These are phyloP conservation scores for Tetragonula carbonaria DNA, from an alignment of 2,888 invertebrate species.

Conservation along the genomic window DNA sequence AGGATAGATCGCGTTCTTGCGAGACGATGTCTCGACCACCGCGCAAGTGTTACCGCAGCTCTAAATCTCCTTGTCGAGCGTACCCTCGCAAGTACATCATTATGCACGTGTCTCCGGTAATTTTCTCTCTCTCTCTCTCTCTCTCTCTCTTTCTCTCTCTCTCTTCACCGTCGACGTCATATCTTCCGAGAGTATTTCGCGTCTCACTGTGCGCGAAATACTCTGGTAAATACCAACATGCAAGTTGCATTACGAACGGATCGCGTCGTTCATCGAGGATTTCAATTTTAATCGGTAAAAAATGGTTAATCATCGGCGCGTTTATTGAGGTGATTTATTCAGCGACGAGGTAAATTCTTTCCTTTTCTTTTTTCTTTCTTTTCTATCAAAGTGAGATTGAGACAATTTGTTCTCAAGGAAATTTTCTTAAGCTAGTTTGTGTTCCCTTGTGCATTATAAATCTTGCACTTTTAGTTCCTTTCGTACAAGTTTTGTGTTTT, in stretches of 20 bases:
- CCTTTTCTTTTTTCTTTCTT: too few relatives aligned
- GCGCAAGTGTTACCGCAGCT: slow-evolving; percentile 63
- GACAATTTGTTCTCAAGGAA: too few relatives aligned
- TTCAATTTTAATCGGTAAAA: background rate
- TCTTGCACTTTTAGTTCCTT: too few relatives aligned
- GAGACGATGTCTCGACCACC: slow-evolving; percentile 62
- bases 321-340: too few relatives aligned
- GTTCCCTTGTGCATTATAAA: too few relatives aligned
- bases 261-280: background rate
- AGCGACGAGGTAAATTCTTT: too few relatives aligned
- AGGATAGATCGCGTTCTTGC: slow-evolving; percentile 67
- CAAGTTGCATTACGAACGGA: background rate
- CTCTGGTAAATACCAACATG: slow-evolving; percentile 16
- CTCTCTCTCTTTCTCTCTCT: slow-evolving; percentile 45
- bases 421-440: too few relatives aligned
- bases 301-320: too few relatives aligned
- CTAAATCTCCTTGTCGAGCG: slow-evolving; percentile 67
- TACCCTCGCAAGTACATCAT: slow-evolving; percentile 74
- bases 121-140: slow-evolving; percentile 70
- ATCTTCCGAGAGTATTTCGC: slow-evolving; percentile 64
- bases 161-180: slow-evolving; percentile 35
- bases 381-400: too few relatives aligned
- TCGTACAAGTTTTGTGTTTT: too few relatives aligned
- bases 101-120: slow-evolving; percentile 75
- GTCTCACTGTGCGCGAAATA: slow-evolving; percentile 35